Percentiles rank a stretch among this genome's conserved stretches.
Evolutionary conservation across 2,888 invertebrate species (phyloP).

Genomic region (Prosopocoilus inquinatus): DNA sequence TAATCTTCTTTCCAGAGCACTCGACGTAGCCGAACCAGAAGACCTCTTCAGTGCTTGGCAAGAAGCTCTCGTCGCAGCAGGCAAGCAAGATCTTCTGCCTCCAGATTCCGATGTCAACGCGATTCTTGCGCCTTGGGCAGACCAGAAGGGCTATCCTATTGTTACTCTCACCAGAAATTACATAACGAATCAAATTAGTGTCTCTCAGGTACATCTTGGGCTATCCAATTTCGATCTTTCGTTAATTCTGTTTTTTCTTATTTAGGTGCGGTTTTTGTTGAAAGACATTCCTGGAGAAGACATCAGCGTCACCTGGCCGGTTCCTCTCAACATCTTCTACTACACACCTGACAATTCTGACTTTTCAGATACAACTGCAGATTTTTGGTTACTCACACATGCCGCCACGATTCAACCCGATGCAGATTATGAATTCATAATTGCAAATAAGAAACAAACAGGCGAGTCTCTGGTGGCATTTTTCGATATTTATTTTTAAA

Average conservation of each 20-base stretch:
- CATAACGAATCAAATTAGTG: not conserved
- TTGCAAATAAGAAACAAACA: conserved; percentile 59
- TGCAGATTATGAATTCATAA: conserved; percentile 53
- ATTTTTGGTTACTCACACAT: conserved; percentile 50
- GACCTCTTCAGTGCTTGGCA: conserved; percentile 9
- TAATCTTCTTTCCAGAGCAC: conserved; percentile 3
- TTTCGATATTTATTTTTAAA: conserved; percentile 55
- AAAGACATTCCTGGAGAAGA: too few species aligned
- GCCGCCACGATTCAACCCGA: not conserved
- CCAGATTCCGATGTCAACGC: conserved; percentile 2
- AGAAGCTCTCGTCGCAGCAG: conserved; percentile 2
- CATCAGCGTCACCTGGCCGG: conserved; percentile 34
- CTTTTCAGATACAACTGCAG: conserved; percentile 48
- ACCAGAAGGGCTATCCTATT: conserved; percentile 17
- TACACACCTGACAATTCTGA: conserved; percentile 21
- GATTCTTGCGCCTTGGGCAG: conserved; percentile 8
- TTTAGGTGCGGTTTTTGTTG: too few species aligned
- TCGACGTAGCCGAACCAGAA: conserved; percentile 6
- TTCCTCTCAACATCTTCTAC: conserved; percentile 40
- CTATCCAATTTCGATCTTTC: too few species aligned
- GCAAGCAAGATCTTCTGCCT: not conserved
- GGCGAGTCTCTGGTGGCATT: conserved; percentile 44
- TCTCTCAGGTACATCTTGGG: too few species aligned
- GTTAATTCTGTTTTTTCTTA: too few species aligned
- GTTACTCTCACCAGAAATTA: not conserved